Evolutionary conservation across 2,888 invertebrate species (phyloP).

Genomic region (Zelleria hepariella): DNA sequence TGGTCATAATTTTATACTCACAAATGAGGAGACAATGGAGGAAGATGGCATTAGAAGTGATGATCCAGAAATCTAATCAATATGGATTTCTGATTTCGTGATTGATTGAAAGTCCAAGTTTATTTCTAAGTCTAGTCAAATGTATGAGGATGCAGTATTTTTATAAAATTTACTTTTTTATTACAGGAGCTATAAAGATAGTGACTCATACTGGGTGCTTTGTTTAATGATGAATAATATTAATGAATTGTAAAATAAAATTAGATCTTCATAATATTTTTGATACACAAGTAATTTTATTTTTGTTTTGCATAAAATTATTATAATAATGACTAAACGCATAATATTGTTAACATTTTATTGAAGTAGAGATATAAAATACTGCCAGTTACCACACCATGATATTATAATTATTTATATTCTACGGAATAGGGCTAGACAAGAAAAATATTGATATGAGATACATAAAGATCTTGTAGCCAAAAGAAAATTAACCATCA

Average conservation of each 20-base stretch:
- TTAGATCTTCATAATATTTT: not conserved
- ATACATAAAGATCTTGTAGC: not conserved
- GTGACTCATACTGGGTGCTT: not conserved
- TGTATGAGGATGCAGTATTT: not conserved
- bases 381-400: constrained; percentile 15
- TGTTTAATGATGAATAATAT: not conserved
- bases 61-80: not conserved
- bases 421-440: not conserved
- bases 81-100: not conserved
- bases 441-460: not conserved
- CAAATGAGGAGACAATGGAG: constrained; percentile 3
- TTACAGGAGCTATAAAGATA: not conserved
- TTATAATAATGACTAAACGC: not conserved
- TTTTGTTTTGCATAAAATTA: not conserved
- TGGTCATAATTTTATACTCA: constrained; percentile 56
- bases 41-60: not conserved
- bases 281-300: not conserved
- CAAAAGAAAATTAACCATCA: not conserved
- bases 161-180: not conserved
- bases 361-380: constrained; percentile 17
- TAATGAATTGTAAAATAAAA: not conserved
- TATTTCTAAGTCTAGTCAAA: not conserved
- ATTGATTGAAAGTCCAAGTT: not conserved
- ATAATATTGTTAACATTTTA: not conserved
- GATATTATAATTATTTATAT: too few species aligned